These are phyloP conservation scores for Eupithecia tripunctaria DNA, from an alignment of 2,888 invertebrate genomes.

Conservation along the genomic window DNA sequence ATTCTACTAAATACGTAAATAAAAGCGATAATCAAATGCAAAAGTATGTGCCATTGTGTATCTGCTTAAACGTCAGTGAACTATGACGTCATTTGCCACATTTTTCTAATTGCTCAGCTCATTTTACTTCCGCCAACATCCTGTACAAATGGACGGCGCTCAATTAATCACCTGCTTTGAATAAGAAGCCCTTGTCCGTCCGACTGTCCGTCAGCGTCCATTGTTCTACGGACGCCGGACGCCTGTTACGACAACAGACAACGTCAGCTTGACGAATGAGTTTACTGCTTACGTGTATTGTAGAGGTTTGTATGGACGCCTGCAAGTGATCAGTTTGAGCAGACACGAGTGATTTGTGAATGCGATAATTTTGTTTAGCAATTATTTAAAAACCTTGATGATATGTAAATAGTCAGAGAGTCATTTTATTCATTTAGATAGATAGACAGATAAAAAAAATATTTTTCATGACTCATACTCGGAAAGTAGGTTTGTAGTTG, in stretches of 20 bases:
- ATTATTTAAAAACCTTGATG: neutral
- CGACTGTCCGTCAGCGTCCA: neutral
- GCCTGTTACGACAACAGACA: neutral
- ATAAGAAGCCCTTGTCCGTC: neutral
- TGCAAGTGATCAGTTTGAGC: neutral
- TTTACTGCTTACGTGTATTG: neutral
- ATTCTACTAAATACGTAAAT: no score
- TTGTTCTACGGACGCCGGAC: neutral
- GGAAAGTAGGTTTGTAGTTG: no score
- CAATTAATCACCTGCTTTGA: constrained; percentile 6
- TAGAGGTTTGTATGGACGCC: neutral
- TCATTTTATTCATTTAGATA: no score
- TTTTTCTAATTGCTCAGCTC: neutral
- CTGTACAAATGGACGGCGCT: neutral
- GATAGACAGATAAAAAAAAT: no score
- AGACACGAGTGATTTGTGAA: neutral
- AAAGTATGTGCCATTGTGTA: neutral
- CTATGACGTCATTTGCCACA: neutral
- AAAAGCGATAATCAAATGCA: neutral
- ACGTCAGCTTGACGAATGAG: neutral
- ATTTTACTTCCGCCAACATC: neutral
- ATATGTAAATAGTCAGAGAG: no score
- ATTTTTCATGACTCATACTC: no score
- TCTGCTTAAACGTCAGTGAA: neutral
- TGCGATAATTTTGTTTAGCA: neutral